These are phyloP conservation scores for Hydrophis major DNA, from an alignment of 2,797 vertebrate species.

Conservation along the genomic window DNA sequence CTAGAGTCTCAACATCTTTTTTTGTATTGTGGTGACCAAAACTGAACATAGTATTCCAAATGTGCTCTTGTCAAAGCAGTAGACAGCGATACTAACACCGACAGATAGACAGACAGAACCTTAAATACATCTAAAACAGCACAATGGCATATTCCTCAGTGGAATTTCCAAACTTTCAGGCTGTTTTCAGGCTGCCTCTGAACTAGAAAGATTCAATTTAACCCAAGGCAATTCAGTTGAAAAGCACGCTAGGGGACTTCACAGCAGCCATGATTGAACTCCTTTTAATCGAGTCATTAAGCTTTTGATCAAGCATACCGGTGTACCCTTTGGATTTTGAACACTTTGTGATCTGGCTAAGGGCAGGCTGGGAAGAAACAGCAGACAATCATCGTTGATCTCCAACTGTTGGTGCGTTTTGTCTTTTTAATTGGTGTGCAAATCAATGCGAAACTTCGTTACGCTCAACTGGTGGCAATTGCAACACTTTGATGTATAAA, in stretches of 20 bases:
- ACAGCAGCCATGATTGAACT: not conserved
- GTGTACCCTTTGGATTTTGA: not conserved
- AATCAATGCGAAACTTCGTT: not conserved
- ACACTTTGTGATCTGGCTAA: not conserved
- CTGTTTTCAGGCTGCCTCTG: not conserved
- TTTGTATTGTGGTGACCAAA: too few species aligned
- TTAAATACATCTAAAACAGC: slow-evolving; percentile 56
- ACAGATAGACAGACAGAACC: slow-evolving; percentile 67
- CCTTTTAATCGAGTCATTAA: not conserved
- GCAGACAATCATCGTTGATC: not conserved
- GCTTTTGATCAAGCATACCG: not conserved
- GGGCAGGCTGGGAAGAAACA: too few species aligned
- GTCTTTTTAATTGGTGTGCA: not conserved
- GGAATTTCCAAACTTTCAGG: not conserved
- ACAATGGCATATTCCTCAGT: slow-evolving; percentile 4
- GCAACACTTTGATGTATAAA: not conserved
- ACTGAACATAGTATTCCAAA: too few species aligned
- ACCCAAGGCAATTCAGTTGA: too few species aligned
- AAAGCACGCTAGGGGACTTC: not conserved
- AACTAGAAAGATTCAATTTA: not conserved
- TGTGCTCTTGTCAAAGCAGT: too few species aligned
- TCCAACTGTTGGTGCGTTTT: not conserved
- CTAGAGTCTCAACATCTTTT: too few species aligned
- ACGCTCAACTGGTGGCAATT: too few species aligned
- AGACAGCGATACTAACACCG: slow-evolving; percentile 21